These are phyloP conservation scores for Scylla paramamosain DNA, from an alignment of 1,140 invertebrate genomes.

Conservation along the genomic window DNA sequence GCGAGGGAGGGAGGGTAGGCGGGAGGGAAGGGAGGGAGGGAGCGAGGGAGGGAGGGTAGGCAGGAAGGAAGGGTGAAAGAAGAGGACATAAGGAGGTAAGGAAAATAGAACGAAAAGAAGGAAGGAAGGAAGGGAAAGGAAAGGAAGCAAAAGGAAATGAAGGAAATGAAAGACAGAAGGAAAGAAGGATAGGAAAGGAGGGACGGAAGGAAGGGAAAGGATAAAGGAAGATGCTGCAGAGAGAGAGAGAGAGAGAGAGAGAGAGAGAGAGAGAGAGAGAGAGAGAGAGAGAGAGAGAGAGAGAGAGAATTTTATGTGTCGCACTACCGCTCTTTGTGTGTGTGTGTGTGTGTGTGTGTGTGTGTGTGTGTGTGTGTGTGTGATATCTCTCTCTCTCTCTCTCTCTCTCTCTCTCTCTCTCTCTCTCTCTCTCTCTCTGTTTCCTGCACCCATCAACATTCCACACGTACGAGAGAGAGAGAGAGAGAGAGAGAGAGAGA, in stretches of 20 bases:
- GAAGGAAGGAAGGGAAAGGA: background rate
- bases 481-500: no score
- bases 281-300: conserved; percentile 7
- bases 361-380: no score
- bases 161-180: background rate
- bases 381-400: no score
- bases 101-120: background rate
- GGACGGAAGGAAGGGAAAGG: conserved; percentile 31
- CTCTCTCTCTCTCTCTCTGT: background rate
- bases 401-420: no score
- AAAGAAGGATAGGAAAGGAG: conserved; percentile 33
- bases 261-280: conserved; percentile 59
- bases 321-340: no score
- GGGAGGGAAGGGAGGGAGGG: background rate
- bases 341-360: no score
- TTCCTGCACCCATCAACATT: background rate
- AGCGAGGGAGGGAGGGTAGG: background rate
- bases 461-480: no score
- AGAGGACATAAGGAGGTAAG: no score
- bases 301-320: background rate
- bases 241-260: conserved; percentile 52
- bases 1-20: background rate
- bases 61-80: no score
- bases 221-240: conserved; percentile 32
- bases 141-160: background rate